Evolutionary conservation across 1,140 invertebrate genomes (phyloP), one percentile per base, ranked within the genome.

Genomic region (Lasioglossum albipes): DNA sequence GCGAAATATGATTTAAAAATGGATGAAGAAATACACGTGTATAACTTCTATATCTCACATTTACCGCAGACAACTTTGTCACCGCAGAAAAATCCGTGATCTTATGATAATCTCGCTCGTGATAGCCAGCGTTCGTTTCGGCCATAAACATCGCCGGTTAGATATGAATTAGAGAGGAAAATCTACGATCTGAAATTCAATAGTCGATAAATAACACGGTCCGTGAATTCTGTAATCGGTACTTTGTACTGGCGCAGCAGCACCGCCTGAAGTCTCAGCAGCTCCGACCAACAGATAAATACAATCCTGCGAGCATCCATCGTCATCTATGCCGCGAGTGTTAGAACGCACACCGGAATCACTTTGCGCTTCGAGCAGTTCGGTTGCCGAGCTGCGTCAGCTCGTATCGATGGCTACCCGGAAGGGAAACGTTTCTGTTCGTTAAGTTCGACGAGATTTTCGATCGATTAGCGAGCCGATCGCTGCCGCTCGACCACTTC

Each of bases 141-240:
- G 65, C 85, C 87, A 91, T 90, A 91, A 91, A 84, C 80, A 76
- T 66, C 84, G 69, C 70, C 71, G 80, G 80, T 75, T 71, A 77
- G 68, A 89, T 90, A 90, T 90, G 90, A 91, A 89, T 91, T 91
- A 91, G 82, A 87, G 84, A 75, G 69, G 72, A 6, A 90, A 90
- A 91, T 86, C 84, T 83, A 83, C 75, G 84, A 84, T 89, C 80
- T 87, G 89, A 88, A 90, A 91, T 91, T 91, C 90, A 91, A 91
- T 91, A 85, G 89, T 84, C 87, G 84, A 90, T 91, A 91, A 91
- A 91, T 90, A 90, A 91, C 84, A 73, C 84, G 84, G 79, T 76
- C 83, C 74, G 85, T 84, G 86, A 87, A 88, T 90, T 90, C 84
- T 84, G 83, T 91, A 90, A 90, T 91, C 84, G 86, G 80, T 73